Evolutionary conservation across 2,888 invertebrate genomes (phyloP).

Genomic region (Melinaea marsaeus): DNA sequence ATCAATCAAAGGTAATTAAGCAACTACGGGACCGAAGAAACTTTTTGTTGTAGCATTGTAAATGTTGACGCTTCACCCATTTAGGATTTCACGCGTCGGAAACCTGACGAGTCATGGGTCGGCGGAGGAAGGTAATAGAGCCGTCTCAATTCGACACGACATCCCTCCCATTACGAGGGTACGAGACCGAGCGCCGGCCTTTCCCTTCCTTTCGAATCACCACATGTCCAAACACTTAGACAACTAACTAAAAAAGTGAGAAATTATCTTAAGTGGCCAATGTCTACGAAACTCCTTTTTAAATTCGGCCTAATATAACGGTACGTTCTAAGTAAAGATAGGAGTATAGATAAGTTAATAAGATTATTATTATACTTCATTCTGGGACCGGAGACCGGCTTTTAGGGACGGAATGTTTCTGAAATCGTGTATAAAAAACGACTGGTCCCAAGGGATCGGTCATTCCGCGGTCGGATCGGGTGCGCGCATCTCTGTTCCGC

Average conservation of each 20-base stretch:
- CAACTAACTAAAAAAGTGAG: slow-evolving; percentile 62
- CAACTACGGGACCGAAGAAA: slow-evolving; percentile 31
- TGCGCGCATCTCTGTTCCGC: slow-evolving; percentile 64
- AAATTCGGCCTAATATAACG: slow-evolving; percentile 70
- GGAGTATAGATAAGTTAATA: slow-evolving; percentile 76
- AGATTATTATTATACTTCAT: slow-evolving; percentile 74
- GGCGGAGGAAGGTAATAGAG: slow-evolving; percentile 51
- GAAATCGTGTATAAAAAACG: slow-evolving; percentile 76
- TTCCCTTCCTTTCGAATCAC: slow-evolving; percentile 41
- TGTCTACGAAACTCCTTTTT: slow-evolving; percentile 62
- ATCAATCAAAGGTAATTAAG: slow-evolving; percentile 43
- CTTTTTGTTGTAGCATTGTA: slow-evolving; percentile 38
- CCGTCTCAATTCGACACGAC: slow-evolving; percentile 64
- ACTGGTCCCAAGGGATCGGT: slow-evolving; percentile 65
- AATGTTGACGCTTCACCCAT: slow-evolving; percentile 41
- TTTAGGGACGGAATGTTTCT: slow-evolving; percentile 73
- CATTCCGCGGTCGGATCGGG: slow-evolving; percentile 69
- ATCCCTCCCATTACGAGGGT: slow-evolving; percentile 51
- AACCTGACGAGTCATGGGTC: slow-evolving; percentile 48
- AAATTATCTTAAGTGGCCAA: slow-evolving; percentile 73
- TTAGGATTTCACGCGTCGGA: slow-evolving; percentile 58
- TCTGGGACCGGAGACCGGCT: slow-evolving; percentile 70
- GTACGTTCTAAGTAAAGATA: slow-evolving; percentile 75
- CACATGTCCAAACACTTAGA: slow-evolving; percentile 62
- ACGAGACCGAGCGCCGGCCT: slow-evolving; percentile 44